Evolutionary conservation across 2,113 vertebrate genomes (phyloP).

Genomic region (Helogale parvula): DNA sequence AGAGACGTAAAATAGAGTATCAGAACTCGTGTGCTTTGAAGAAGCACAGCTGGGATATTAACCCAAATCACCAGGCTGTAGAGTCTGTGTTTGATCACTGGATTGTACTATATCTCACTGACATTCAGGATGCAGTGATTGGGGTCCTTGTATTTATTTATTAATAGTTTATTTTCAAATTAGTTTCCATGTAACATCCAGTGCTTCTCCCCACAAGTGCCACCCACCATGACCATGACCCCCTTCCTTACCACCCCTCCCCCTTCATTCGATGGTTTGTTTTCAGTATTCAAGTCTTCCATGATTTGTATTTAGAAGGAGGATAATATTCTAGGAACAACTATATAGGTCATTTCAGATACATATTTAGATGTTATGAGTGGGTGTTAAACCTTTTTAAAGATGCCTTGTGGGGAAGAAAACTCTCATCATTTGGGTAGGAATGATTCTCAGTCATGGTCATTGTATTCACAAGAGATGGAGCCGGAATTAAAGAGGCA

Average conservation of each 20-base stretch:
- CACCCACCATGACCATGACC: too few relatives aligned
- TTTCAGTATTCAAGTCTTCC: too few relatives aligned
- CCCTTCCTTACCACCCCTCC: too few relatives aligned
- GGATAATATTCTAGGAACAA: not conserved
- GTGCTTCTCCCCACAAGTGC: too few relatives aligned
- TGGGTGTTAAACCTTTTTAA: not conserved
- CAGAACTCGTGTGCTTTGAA: not conserved
- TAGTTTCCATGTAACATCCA: too few relatives aligned
- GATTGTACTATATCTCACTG: accelerated
- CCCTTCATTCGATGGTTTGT: too few relatives aligned
- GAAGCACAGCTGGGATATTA: not conserved
- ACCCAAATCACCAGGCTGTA: not conserved
- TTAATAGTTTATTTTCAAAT: too few relatives aligned
- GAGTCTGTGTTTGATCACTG: not conserved
- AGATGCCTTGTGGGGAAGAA: not conserved
- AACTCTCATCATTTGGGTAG: not conserved
- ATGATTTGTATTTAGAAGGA: not conserved
- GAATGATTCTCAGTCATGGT: not conserved
- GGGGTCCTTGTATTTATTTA: not conserved
- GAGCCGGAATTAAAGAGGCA: not conserved
- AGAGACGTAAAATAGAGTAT: not conserved
- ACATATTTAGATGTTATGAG: not conserved
- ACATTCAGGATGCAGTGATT: not conserved
- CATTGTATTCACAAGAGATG: not conserved
- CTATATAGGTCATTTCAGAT: not conserved